Evolutionary conservation across 2,888 invertebrate species (phyloP).

Genomic region (Lingula anatina): DNA sequence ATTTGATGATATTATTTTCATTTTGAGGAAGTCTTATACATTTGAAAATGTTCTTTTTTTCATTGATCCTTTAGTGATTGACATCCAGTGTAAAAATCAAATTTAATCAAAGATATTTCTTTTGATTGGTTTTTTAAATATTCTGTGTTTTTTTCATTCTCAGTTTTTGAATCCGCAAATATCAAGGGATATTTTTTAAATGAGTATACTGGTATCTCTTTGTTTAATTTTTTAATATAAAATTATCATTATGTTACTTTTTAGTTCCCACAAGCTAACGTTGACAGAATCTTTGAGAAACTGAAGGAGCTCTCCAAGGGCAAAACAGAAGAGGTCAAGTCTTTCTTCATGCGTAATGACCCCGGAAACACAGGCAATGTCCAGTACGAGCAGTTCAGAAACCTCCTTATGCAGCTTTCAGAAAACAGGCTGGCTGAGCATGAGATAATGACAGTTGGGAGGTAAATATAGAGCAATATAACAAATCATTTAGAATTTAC

Average conservation of each 20-base stretch:
- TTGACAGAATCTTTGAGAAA: slow-evolving; percentile 25
- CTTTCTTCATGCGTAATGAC: slow-evolving; percentile 37
- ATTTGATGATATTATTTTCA: too few relatives aligned
- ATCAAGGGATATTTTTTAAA: neutral
- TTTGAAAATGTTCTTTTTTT: too few relatives aligned
- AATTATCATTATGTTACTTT: slow-evolving; percentile 6
- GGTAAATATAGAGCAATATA: too few relatives aligned
- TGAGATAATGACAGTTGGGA: slow-evolving; percentile 45
- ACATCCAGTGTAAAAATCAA: too few relatives aligned
- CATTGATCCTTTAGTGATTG: too few relatives aligned
- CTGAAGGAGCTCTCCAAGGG: slow-evolving; percentile 21
- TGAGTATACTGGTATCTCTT: neutral
- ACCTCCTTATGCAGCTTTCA: slow-evolving; percentile 26
- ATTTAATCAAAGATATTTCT: too few relatives aligned
- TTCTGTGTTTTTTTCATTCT: too few relatives aligned
- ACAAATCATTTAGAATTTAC: too few relatives aligned
- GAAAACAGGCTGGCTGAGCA: slow-evolving; percentile 30
- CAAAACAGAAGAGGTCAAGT: slow-evolving; percentile 30
- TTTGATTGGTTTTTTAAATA: too few relatives aligned
- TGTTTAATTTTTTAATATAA: slow-evolving; percentile 1
- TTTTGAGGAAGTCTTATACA: too few relatives aligned
- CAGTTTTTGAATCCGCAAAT: neutral
- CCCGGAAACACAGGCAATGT: slow-evolving; percentile 24
- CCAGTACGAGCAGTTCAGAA: slow-evolving; percentile 29
- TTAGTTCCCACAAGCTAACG: slow-evolving; percentile 37